These are phyloP conservation scores for Phylloscopus whistleri DNA, from an alignment of 2,113 vertebrate species.

Conservation along the genomic window DNA sequence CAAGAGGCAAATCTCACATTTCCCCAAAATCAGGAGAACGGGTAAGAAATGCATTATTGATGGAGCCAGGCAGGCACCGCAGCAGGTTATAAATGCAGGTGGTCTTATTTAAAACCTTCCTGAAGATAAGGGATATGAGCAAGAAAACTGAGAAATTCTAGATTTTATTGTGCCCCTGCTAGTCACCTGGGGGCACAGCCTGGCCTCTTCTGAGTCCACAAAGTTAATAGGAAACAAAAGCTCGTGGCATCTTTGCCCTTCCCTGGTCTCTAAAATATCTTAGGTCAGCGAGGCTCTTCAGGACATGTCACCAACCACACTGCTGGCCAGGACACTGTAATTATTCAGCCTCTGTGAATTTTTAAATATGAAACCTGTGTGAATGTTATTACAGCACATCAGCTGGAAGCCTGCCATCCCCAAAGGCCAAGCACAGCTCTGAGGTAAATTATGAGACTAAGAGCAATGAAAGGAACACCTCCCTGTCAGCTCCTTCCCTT, in stretches of 20 bases:
- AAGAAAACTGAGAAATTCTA: not conserved
- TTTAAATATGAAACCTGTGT: constrained; percentile 58
- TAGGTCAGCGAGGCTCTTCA: constrained; percentile 35
- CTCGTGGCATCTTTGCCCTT: not conserved
- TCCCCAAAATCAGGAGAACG: not conserved
- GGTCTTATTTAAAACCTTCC: not conserved
- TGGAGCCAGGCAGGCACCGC: not conserved
- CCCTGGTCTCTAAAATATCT: not conserved
- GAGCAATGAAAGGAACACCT: constrained; percentile 20
- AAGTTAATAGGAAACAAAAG: constrained; percentile 36
- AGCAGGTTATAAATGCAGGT: not conserved
- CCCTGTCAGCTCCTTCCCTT: not conserved
- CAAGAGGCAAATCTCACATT: not conserved
- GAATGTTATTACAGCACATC: constrained; percentile 55
- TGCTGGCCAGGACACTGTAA: constrained; percentile 22
- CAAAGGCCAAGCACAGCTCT: constrained; percentile 59
- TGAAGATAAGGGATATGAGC: not conserved
- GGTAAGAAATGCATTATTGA: not conserved
- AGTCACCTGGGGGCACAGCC: not conserved
- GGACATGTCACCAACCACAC: not conserved
- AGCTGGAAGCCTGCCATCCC: constrained; percentile 67
- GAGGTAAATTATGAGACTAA: constrained; percentile 47
- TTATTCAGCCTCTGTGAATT: constrained; percentile 65
- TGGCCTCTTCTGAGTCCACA: not conserved
- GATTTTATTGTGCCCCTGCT: not conserved